Conservation (phyloP, 2,797 vertebrate species). For the Somateria mollissima region DNA sequence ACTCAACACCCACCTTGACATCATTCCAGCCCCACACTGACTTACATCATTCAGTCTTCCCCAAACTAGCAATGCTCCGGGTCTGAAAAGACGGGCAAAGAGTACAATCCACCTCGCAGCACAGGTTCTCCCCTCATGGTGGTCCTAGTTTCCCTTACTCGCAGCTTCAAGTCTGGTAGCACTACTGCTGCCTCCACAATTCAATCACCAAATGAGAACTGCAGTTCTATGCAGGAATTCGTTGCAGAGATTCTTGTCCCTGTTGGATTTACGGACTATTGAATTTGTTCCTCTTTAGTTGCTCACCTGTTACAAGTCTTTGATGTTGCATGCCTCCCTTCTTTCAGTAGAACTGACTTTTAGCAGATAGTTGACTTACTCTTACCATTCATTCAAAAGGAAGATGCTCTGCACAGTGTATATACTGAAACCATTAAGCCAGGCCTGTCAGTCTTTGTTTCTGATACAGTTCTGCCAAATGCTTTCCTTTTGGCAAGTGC, state of each 20-base stretch:
- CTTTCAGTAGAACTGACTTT: neutral
- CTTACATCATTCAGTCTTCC: neutral
- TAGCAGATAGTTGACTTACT: too few species aligned
- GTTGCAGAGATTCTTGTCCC: neutral
- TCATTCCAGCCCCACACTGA: neutral
- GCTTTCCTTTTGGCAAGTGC: neutral
- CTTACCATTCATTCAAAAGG: neutral
- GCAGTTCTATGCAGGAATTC: neutral
- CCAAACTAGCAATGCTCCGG: neutral
- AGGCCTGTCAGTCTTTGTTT: neutral
- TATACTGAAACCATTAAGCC: neutral
- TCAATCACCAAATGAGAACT: neutral
- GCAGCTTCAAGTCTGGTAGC: neutral
- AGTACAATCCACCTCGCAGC: neutral
- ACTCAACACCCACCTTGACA: neutral
- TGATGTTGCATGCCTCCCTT: neutral
- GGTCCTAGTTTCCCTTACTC: fast-evolving
- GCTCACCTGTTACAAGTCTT: too few species aligned
- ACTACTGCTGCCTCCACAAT: neutral
- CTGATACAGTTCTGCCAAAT: neutral
- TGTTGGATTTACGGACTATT: neutral
- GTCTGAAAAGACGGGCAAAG: neutral
- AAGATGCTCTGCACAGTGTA: neutral
- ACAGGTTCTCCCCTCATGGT: fast-evolving
- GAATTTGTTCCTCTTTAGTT: neutral